phyloP scores from a whole-genome alignment of 2,113 vertebrate genomes.

The Xenopus borealis region DNA sequence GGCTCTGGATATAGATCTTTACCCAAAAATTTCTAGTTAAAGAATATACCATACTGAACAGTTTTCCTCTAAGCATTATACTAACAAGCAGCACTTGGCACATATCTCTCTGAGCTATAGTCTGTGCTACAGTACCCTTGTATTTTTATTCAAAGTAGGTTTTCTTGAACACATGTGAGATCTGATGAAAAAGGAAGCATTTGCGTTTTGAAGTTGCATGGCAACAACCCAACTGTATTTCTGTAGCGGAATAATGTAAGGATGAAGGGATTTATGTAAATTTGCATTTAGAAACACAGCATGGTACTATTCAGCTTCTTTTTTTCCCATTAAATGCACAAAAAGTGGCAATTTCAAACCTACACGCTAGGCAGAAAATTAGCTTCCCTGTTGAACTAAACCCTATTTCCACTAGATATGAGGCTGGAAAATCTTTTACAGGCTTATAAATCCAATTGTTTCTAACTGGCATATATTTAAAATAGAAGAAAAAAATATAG shows the following conservation, averaged over 20 bases:
- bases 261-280: constrained; percentile 38
- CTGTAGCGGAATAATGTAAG: constrained; percentile 11
- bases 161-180: neutral
- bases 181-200: constrained; percentile 12
- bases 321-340: constrained; percentile 22
- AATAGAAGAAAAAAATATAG: neutral
- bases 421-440: neutral
- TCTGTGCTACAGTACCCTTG: too few relatives aligned
- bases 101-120: too few relatives aligned
- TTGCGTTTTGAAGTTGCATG: constrained; percentile 24
- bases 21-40: too few relatives aligned
- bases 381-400: constrained; percentile 22
- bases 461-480: constrained; percentile 1
- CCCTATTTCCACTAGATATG: constrained; percentile 1
- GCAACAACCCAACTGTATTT: constrained; percentile 33
- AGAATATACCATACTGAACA: too few relatives aligned
- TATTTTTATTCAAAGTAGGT: too few relatives aligned
- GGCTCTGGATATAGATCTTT: too few relatives aligned
- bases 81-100: too few relatives aligned
- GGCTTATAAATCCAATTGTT: neutral
- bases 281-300: constrained; percentile 38
- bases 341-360: constrained; percentile 32
- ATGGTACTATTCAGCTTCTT: constrained; percentile 19
- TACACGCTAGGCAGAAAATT: constrained; percentile 34
- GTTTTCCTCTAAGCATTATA: too few relatives aligned